Percentiles rank a stretch among this genome's conserved stretches.
phyloP scores from a whole-genome alignment of 2,113 vertebrate species.

The Hippocampus comes region DNA sequence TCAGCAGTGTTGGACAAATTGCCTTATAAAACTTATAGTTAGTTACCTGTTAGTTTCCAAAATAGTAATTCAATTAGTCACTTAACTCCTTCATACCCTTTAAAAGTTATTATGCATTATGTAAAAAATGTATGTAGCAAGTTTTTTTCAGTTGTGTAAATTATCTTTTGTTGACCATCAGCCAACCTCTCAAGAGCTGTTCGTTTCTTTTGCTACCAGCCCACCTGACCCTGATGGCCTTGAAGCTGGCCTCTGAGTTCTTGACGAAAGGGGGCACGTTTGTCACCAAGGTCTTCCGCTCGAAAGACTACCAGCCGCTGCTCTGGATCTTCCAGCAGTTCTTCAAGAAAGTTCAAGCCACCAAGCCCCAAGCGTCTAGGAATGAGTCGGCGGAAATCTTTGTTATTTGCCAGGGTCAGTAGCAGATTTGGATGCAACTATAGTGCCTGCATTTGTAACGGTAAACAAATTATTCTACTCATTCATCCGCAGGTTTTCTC shows the following conservation, averaged over 20 bases:
- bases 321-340: constrained; percentile 98
- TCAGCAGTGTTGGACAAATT: not conserved
- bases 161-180: not conserved
- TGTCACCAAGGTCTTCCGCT: constrained; percentile 95
- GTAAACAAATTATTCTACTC: not conserved
- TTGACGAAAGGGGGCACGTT: constrained; percentile 88
- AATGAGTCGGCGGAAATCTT: constrained; percentile 97
- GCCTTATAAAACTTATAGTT: not conserved
- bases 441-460: not conserved
- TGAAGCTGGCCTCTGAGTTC: constrained; percentile 90
- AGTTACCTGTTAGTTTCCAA: too few relatives aligned
- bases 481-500: constrained; percentile 77
- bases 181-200: not conserved
- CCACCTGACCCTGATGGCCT: constrained; percentile 87
- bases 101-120: too few relatives aligned
- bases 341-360: constrained; percentile 91
- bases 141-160: not conserved
- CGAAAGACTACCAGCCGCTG: constrained; percentile 92
- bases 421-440: not conserved
- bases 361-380: constrained; percentile 94
- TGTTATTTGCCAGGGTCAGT: constrained; percentile 91
- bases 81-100: too few relatives aligned
- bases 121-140: too few relatives aligned
- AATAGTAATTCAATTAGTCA: too few relatives aligned
- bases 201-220: constrained; percentile 63